These are phyloP conservation scores for Condylura cristata DNA, from an alignment of 2,113 vertebrate genomes.

Conservation along the genomic window DNA sequence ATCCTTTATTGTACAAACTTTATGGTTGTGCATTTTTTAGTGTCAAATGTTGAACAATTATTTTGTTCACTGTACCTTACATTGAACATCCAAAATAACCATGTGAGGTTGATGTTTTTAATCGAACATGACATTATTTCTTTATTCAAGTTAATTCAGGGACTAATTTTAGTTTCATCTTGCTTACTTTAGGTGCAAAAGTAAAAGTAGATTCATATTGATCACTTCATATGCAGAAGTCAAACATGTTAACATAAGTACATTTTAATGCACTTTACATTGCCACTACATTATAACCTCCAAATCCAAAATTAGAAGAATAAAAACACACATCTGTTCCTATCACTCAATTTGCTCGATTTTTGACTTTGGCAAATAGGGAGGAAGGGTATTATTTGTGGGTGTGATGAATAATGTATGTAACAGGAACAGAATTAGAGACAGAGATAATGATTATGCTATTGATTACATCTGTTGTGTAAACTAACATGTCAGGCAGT, in stretches of 20 bases:
- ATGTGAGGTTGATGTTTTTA: not conserved
- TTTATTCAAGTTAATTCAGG: not conserved
- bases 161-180: not conserved
- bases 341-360: conserved; percentile 13
- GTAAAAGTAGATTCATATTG: not conserved
- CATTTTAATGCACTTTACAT: not conserved
- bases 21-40: not conserved
- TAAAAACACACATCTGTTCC: not conserved
- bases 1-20: not conserved
- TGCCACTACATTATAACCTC: not conserved
- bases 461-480: conserved; percentile 65
- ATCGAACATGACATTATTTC: not conserved
- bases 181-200: not conserved
- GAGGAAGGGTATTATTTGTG: not conserved
- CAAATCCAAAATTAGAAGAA: conserved; percentile 23
- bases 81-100: not conserved
- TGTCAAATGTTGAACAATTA: not conserved
- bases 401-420: conserved; percentile 14
- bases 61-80: not conserved
- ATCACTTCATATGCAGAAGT: not conserved
- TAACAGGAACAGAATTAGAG: conserved; percentile 66
- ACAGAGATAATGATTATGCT: conserved; percentile 68
- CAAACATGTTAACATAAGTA: not conserved
- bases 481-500: not conserved
- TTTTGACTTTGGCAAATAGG: conserved; percentile 36